phyloP scores from a whole-genome alignment of 2,113 vertebrate genomes.

The Tamias sibiricus region DNA sequence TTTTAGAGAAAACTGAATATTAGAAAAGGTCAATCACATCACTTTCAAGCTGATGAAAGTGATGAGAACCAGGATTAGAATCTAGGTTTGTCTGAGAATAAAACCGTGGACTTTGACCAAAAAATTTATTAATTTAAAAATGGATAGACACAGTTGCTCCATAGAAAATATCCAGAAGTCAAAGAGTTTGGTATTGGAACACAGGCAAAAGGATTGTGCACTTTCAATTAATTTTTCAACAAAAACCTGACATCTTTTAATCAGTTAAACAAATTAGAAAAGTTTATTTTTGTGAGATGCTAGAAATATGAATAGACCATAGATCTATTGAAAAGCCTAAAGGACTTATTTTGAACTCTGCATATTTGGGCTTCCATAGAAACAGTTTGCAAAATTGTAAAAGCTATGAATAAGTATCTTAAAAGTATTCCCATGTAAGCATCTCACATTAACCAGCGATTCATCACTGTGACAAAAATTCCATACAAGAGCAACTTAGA shows the following conservation, averaged over 20 bases:
- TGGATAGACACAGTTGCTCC: background rate
- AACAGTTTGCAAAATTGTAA: conserved; percentile 37
- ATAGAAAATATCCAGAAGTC: conserved; percentile 9
- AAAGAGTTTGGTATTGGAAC: background rate
- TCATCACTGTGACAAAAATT: too few species aligned
- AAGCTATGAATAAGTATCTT: conserved; percentile 15
- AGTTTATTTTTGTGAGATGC: conserved; percentile 47
- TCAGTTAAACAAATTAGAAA: conserved; percentile 22
- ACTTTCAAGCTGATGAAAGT: conserved; percentile 47
- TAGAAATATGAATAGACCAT: background rate
- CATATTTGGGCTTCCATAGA: conserved; percentile 24
- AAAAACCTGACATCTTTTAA: conserved; percentile 41
- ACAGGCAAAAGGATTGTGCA: background rate
- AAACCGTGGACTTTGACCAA: conserved; percentile 49
- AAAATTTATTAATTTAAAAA: conserved; percentile 12
- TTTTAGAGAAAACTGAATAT: conserved; percentile 39
- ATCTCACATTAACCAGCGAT: background rate
- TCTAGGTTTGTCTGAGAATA: conserved; percentile 13
- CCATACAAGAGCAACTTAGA: too few species aligned
- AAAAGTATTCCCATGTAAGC: background rate
- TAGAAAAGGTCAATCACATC: background rate
- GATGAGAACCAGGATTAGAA: conserved; percentile 41
- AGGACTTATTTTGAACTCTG: conserved; percentile 36
- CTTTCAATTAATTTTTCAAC: conserved; percentile 41
- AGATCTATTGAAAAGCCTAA: background rate